phyloP scores from a whole-genome alignment of 1,140 invertebrate genomes.

The Harpegnathos saltator region DNA sequence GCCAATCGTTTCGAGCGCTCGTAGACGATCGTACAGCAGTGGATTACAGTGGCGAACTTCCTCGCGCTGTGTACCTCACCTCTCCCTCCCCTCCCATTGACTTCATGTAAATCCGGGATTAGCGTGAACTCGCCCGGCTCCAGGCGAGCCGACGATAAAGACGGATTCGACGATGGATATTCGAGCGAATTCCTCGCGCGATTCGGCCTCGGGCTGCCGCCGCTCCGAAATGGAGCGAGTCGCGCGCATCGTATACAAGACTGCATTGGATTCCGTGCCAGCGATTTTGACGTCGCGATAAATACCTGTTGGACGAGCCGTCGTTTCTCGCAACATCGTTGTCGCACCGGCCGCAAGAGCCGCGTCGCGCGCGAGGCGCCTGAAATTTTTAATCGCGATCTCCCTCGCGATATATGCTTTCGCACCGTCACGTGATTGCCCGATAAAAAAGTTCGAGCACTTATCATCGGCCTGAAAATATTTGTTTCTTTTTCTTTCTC shows the following conservation, averaged over 20 bases:
- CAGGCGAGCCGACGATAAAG: conserved; percentile 48
- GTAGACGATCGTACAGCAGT: not conserved
- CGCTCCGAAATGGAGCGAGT: conserved; percentile 20
- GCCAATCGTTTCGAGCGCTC: conserved; percentile 8
- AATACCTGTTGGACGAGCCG: not conserved
- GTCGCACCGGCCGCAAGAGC: not conserved
- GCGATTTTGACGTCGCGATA: conserved; percentile 8
- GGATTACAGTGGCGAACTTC: conserved; percentile 1
- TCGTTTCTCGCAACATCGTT: not conserved
- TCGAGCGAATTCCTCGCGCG: conserved; percentile 25
- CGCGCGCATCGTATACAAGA: conserved; percentile 7
- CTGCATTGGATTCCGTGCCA: conserved; percentile 10
- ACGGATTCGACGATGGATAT: conserved; percentile 44
- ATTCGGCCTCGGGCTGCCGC: conserved; percentile 8
- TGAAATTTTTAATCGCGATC: not conserved
- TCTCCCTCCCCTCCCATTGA: not conserved
- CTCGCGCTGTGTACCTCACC: conserved; percentile 12
- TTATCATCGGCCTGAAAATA: no score
- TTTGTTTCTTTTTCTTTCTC: no score
- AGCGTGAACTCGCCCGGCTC: conserved; percentile 13
- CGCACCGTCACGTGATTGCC: no score
- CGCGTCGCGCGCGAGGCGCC: not conserved
- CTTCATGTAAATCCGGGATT: conserved; percentile 49
- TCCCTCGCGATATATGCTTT: no score
- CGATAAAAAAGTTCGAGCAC: no score